Percentiles rank a stretch among this genome's conserved stretches.
These are phyloP conservation scores for Hemichromis elongatus DNA, from an alignment of 2,113 vertebrate genomes.

Conservation along the genomic window DNA sequence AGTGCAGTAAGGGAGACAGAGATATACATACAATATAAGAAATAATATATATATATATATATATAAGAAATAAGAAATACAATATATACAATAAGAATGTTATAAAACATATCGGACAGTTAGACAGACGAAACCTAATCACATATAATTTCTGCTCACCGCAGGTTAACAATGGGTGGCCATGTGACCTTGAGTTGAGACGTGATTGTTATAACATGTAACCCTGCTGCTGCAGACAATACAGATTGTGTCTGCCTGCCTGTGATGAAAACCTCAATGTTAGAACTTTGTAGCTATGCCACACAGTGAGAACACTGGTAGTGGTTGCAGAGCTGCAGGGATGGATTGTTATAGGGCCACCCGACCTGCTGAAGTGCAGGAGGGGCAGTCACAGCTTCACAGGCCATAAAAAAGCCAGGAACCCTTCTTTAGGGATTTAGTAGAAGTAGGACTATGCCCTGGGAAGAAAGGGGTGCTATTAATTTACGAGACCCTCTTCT, in stretches of 20 bases:
- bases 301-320: background rate
- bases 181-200: background rate
- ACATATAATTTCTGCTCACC: background rate
- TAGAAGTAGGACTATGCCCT: conserved; percentile 6
- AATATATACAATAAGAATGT: too few relatives aligned
- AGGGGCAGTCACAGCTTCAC: conserved; percentile 19
- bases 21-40: too few relatives aligned
- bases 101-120: background rate
- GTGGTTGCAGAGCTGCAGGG: background rate
- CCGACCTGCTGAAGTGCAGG: background rate
- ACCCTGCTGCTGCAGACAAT: background rate
- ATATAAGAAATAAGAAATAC: too few relatives aligned
- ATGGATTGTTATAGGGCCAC: background rate
- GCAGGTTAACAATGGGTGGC: background rate
- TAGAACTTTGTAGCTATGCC: background rate
- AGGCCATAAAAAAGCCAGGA: conserved; percentile 44
- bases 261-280: background rate
- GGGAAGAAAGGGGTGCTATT: conserved; percentile 37
- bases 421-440: conserved; percentile 37
- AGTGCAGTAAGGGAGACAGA: too few relatives aligned
- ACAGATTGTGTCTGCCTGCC: background rate
- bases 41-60: too few relatives aligned
- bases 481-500: conserved; percentile 64
- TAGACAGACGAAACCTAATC: background rate
- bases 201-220: background rate